Percentiles rank a stretch among this genome's conserved stretches.
Evolutionary conservation across 1,140 invertebrate species (phyloP).

Genomic region (Oscheius sp.): DNA sequence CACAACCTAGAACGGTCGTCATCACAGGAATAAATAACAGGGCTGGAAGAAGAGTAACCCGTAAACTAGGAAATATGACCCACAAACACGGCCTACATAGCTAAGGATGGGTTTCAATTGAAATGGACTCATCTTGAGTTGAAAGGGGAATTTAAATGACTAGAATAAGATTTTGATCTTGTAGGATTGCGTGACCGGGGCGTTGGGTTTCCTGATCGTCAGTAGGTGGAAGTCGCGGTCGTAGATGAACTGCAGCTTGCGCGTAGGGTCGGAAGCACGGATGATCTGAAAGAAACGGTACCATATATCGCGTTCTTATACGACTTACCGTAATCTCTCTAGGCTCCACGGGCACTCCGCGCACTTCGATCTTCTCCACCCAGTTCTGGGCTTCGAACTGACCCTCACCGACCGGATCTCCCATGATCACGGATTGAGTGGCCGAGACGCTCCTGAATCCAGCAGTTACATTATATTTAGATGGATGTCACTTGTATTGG

Average conservation of each 20-base stretch:
- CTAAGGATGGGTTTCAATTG: no score
- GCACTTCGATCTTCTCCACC: slow-evolving; percentile 29
- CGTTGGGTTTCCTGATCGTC: slow-evolving; percentile 51
- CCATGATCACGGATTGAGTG: neutral
- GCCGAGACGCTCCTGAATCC: slow-evolving; percentile 22
- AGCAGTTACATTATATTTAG: neutral
- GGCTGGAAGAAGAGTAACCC: no score
- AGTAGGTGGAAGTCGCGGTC: slow-evolving; percentile 49
- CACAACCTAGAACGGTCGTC: no score
- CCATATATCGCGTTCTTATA: neutral
- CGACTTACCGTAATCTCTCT: slow-evolving; percentile 15
- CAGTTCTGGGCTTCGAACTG: slow-evolving; percentile 28
- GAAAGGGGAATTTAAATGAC: no score
- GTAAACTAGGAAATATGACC: no score
- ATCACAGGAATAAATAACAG: no score
- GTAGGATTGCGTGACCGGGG: slow-evolving; percentile 7
- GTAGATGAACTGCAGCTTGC: slow-evolving; percentile 53
- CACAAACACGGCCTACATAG: no score
- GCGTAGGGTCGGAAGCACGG: slow-evolving; percentile 44
- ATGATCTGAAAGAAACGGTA: slow-evolving; percentile 41
- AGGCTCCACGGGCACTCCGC: neutral
- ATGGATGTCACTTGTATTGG: slow-evolving; percentile 40
- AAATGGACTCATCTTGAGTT: no score
- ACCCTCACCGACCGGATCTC: slow-evolving; percentile 8
- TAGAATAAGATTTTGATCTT: slow-evolving; percentile 8